phyloP scores from a whole-genome alignment of 1,140 invertebrate genomes.

The Trinorchestia longiramus region DNA sequence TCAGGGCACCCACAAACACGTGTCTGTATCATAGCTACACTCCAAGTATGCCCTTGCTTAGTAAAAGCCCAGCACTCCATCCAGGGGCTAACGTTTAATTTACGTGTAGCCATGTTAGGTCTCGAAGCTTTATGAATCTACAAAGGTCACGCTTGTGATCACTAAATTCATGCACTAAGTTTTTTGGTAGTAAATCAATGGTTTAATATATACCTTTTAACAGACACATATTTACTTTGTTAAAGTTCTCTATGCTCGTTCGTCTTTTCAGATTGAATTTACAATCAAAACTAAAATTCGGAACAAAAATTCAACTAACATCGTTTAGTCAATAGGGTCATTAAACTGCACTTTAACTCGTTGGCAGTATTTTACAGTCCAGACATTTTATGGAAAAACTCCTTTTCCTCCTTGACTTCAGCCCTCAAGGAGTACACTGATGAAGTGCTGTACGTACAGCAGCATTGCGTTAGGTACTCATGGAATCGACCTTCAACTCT shows the following conservation, averaged over 20 bases:
- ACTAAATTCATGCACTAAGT: background rate
- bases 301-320: no score
- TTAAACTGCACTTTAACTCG: background rate
- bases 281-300: no score
- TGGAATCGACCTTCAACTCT: background rate
- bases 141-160: background rate
- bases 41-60: background rate
- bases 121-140: background rate
- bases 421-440: no score
- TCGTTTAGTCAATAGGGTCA: background rate
- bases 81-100: background rate
- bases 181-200: background rate
- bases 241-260: no score
- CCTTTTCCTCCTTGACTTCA: background rate
- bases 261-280: no score
- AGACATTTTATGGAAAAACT: background rate
- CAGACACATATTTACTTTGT: no score
- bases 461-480: background rate
- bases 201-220: no score
- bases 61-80: background rate
- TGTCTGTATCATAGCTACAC: background rate
- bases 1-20: background rate
- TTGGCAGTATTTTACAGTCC: background rate
- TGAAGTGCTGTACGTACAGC: background rate
- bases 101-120: background rate